A percentile compares a stretch with the other conserved stretches of the same genome.
These are phyloP conservation scores for Tympanoctomys barrerae DNA, from an alignment of 2,797 vertebrate species.

Conservation along the genomic window DNA sequence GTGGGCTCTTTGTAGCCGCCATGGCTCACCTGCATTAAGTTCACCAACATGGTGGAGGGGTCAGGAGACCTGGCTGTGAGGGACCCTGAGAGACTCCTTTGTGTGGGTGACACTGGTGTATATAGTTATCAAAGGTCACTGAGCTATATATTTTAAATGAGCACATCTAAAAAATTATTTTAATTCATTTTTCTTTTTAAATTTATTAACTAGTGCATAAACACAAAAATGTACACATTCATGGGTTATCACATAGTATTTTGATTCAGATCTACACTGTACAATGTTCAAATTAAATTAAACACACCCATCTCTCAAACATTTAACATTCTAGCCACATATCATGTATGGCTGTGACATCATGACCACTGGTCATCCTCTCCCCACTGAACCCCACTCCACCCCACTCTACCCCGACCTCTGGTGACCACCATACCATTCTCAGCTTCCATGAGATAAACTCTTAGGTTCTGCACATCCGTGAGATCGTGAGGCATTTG, in stretches of 20 bases:
- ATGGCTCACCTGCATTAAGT: not conserved
- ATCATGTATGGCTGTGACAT: not conserved
- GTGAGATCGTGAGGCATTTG: not conserved
- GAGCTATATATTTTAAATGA: not conserved
- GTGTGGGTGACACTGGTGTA: not conserved
- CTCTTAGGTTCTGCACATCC: not conserved
- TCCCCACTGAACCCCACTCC: not conserved
- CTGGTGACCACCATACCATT: not conserved
- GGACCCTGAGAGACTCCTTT: not conserved
- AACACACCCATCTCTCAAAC: not conserved
- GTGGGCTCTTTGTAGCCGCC: not conserved
- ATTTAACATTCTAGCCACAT: not conserved
- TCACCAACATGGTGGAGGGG: not conserved
- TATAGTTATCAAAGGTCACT: not conserved
- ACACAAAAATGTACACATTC: not conserved
- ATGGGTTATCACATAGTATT: not conserved
- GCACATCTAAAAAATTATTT: not conserved
- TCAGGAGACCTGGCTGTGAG: not conserved
- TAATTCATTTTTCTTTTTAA: not conserved
- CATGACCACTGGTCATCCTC: not conserved
- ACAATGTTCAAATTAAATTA: not conserved
- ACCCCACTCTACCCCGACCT: no score
- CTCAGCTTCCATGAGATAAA: not conserved
- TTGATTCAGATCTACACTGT: not conserved
- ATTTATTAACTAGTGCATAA: not conserved